Evolutionary conservation across 1,140 invertebrate genomes (phyloP).

Genomic region (Spodoptera litura): DNA sequence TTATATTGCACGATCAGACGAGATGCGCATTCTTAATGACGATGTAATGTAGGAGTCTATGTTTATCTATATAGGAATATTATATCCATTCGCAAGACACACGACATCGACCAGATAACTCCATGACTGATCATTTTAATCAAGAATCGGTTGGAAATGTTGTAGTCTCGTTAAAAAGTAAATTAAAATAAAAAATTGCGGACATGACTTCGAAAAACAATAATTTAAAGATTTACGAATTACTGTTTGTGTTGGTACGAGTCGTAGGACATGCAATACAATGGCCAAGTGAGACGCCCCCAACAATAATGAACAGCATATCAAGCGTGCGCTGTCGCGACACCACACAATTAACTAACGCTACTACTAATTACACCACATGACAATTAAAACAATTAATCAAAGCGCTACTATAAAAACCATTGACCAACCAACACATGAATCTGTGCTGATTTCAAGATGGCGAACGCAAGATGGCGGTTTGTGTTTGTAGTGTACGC

Average conservation of each 20-base stretch:
- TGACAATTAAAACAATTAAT: slow-evolving; percentile 38
- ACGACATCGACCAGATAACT: no score
- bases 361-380: slow-evolving; percentile 7
- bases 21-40: slow-evolving; percentile 12
- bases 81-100: background rate
- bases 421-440: background rate
- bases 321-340: background rate
- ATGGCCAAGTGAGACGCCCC: background rate
- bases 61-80: background rate
- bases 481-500: slow-evolving; percentile 44
- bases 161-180: no score
- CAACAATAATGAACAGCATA: slow-evolving; percentile 11
- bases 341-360: slow-evolving; percentile 8
- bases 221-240: background rate
- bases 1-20: background rate
- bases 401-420: slow-evolving; percentile 10
- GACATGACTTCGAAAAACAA: no score
- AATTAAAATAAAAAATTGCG: no score
- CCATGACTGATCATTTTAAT: no score
- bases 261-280: background rate
- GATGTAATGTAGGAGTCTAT: background rate
- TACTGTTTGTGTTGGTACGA: background rate
- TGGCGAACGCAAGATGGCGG: slow-evolving; percentile 61
- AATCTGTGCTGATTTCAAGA: slow-evolving; percentile 51
- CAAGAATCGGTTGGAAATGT: no score